These are phyloP conservation scores for Drosophila murphyi DNA, from an alignment of 1,140 invertebrate genomes.

Conservation along the genomic window DNA sequence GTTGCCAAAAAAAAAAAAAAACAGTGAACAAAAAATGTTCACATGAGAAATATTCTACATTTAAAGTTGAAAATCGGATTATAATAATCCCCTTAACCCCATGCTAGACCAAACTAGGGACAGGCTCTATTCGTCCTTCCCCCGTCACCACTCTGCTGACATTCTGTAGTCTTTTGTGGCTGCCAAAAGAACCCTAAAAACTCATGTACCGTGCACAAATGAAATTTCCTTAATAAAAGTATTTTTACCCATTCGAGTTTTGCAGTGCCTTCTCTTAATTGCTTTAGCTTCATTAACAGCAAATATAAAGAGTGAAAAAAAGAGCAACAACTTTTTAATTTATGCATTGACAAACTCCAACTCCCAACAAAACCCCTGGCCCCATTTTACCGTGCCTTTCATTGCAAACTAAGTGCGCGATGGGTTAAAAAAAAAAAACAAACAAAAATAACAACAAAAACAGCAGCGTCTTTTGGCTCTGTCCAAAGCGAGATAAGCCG, in stretches of 20 bases:
- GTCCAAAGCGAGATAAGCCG: conserved; percentile 45
- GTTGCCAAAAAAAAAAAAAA: conserved; percentile 38
- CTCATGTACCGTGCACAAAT: conserved; percentile 12
- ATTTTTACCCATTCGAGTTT: conserved; percentile 53
- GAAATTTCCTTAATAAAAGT: conserved; percentile 3
- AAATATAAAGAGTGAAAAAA: conserved; percentile 27
- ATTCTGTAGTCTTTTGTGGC: conserved; percentile 67
- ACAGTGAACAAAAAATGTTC: conserved; percentile 21
- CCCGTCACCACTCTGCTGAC: conserved; percentile 41
- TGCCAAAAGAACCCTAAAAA: conserved; percentile 44
- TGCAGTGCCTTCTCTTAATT: conserved; percentile 56
- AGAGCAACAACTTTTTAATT: conserved; percentile 72
- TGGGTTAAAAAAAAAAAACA: conserved; percentile 14
- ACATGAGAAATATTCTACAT: conserved; percentile 35
- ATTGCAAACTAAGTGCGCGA: conserved; percentile 42
- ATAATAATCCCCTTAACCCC: conserved; percentile 63
- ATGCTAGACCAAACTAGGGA: background rate
- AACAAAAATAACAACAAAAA: conserved; percentile 26
- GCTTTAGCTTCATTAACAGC: conserved; percentile 73
- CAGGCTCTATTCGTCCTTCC: background rate
- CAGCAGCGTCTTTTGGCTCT: conserved; percentile 21
- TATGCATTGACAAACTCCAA: conserved; percentile 78
- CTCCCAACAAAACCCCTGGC: conserved; percentile 4
- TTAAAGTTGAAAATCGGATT: conserved; percentile 75
- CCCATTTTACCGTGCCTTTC: background rate